phyloP scores from a whole-genome alignment of 2,888 invertebrate genomes.

The Leucozona laternaria region DNA sequence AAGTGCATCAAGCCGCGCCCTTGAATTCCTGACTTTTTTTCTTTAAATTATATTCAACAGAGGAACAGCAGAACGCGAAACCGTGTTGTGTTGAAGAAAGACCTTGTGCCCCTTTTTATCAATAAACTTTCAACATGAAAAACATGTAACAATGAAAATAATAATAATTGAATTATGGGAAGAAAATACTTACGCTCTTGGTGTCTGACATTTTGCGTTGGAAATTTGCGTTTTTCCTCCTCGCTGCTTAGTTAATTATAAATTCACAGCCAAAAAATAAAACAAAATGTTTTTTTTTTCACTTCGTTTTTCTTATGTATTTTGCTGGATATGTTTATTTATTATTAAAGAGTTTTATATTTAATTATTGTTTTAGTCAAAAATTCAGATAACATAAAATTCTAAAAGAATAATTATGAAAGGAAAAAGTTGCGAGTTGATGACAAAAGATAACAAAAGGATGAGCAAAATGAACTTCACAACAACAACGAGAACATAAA shows the following conservation, averaged over 20 bases:
- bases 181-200: conserved; percentile 65
- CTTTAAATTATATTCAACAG: conserved; percentile 38
- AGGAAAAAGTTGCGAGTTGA: conserved; percentile 52
- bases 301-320: conserved; percentile 28
- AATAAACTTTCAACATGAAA: conserved; percentile 4
- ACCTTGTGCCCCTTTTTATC: conserved; percentile 20
- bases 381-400: conserved; percentile 31
- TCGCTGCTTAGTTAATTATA: conserved; percentile 12
- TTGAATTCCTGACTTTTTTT: conserved; percentile 58
- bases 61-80: neutral
- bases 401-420: conserved; percentile 20
- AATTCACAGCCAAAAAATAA: conserved; percentile 12
- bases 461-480: conserved; percentile 69
- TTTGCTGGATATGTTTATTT: neutral
- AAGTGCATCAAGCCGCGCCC: conserved; percentile 71
- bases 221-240: conserved; percentile 37
- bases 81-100: neutral
- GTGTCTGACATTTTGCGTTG: conserved; percentile 70
- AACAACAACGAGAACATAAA: conserved; percentile 72
- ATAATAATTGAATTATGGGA: conserved; percentile 3
- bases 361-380: neutral
- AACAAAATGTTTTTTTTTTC: conserved; percentile 2
- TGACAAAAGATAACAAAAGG: conserved; percentile 69
- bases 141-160: neutral
- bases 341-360: neutral